Evolutionary conservation across 2,797 vertebrate species (phyloP).

Genomic region (Channallabes apus): DNA sequence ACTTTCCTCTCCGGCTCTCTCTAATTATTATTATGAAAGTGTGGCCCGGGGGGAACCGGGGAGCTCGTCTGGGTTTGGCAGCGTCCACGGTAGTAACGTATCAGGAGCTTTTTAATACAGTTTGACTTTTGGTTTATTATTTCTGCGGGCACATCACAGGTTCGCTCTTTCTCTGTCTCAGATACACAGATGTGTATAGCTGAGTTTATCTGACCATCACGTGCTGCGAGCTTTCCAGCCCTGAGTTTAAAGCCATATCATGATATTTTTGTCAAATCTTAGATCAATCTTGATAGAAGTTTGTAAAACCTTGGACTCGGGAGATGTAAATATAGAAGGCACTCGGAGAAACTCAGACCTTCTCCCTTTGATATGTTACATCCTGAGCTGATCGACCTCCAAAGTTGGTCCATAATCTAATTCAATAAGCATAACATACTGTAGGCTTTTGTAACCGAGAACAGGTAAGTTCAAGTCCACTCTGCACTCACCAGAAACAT

Average conservation of each 20-base stretch:
- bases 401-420: neutral
- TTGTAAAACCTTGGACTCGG: neutral
- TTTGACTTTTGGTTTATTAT: slow-evolving; percentile 71
- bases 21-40: slow-evolving; percentile 75
- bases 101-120: slow-evolving; percentile 62
- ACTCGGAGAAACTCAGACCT: neutral
- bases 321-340: neutral
- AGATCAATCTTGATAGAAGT: neutral
- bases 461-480: neutral
- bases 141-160: slow-evolving; percentile 68
- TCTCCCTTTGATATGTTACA: too few species aligned
- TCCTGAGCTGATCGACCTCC: neutral
- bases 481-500: neutral
- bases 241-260: neutral
- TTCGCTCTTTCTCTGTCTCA: slow-evolving; percentile 57
- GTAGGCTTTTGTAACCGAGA: neutral
- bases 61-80: slow-evolving; percentile 66
- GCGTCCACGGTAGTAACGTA: slow-evolving; percentile 57
- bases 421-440: neutral
- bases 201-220: slow-evolving; percentile 26
- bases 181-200: slow-evolving; percentile 42
- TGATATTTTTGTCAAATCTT: neutral
- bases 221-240: slow-evolving; percentile 12
- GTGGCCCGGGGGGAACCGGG: slow-evolving; percentile 53
- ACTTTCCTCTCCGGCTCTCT: slow-evolving; percentile 52